Conservation (phyloP, 2,113 vertebrate genomes). For the Atractosteus spatula region DNA sequence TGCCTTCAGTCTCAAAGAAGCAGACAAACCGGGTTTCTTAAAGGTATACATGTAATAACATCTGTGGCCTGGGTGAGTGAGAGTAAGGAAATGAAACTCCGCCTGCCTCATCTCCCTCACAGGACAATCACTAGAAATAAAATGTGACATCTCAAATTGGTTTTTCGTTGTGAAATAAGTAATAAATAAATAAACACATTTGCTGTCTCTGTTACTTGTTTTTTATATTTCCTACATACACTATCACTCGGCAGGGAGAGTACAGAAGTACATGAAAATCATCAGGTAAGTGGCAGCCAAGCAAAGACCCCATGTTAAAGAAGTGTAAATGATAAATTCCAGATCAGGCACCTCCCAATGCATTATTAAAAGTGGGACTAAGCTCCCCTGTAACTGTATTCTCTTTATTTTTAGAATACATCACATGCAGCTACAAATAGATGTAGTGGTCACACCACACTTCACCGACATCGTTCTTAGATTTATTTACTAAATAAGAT, state of each 20-base stretch:
- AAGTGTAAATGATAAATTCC: neutral
- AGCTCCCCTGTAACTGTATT: neutral
- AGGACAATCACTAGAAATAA: neutral
- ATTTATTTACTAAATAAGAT: conserved; percentile 55
- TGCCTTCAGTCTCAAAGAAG: too few relatives aligned
- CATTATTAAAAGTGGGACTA: neutral
- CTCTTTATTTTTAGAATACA: neutral
- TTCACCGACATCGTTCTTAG: conserved; percentile 26
- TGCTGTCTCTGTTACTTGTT: neutral
- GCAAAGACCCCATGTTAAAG: neutral
- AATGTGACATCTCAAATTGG: neutral
- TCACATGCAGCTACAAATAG: conserved; percentile 49
- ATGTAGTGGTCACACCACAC: conserved; percentile 30
- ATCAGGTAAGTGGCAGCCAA: neutral
- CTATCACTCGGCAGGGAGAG: neutral
- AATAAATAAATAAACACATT: neutral
- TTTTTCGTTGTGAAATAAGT: neutral
- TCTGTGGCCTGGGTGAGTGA: too few relatives aligned
- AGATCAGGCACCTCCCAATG: neutral
- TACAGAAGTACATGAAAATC: neutral
- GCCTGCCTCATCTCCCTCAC: too few relatives aligned
- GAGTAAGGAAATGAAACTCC: too few relatives aligned
- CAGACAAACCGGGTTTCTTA: too few relatives aligned
- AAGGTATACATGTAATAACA: too few relatives aligned
- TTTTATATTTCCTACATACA: neutral